These are phyloP conservation scores for Acrocephalus arundinaceus DNA, from an alignment of 2,113 vertebrate genomes.

Conservation along the genomic window DNA sequence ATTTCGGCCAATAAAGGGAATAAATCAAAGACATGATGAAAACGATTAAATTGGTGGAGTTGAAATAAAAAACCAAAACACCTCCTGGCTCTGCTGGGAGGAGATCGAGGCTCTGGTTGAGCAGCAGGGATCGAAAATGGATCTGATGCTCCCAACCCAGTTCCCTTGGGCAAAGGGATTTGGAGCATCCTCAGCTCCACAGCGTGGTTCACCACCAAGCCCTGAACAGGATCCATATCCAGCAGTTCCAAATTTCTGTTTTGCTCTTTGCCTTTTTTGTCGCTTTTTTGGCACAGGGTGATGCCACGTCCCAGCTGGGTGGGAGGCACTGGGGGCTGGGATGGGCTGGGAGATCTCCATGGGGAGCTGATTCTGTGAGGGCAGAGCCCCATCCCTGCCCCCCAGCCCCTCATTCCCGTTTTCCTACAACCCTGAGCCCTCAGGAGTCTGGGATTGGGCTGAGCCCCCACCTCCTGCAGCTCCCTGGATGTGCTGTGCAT, in stretches of 20 bases:
- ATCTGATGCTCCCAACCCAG: fast-evolving
- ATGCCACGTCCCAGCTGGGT: neutral
- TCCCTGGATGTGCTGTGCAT: neutral
- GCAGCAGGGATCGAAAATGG: neutral
- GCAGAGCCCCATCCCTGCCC: neutral
- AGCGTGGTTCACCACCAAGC: neutral
- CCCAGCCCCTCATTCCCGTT: neutral
- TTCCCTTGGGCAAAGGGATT: neutral
- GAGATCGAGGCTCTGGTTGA: neutral
- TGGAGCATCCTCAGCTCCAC: neutral
- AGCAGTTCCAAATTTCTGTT: neutral
- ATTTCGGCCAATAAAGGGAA: neutral
- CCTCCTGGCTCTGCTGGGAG: neutral
- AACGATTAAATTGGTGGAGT: neutral
- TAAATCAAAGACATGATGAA: neutral
- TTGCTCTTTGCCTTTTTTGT: neutral
- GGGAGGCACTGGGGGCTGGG: neutral
- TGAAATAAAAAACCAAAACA: too few species aligned
- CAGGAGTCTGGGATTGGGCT: fast-evolving
- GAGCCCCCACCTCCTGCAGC: neutral
- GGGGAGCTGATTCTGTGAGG: neutral
- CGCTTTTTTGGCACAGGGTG: fast-evolving
- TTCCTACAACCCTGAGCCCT: neutral
- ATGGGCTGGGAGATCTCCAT: neutral
- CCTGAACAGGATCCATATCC: neutral